Evolutionary conservation across 2,113 vertebrate species (phyloP).

Genomic region (Pionites leucogaster): DNA sequence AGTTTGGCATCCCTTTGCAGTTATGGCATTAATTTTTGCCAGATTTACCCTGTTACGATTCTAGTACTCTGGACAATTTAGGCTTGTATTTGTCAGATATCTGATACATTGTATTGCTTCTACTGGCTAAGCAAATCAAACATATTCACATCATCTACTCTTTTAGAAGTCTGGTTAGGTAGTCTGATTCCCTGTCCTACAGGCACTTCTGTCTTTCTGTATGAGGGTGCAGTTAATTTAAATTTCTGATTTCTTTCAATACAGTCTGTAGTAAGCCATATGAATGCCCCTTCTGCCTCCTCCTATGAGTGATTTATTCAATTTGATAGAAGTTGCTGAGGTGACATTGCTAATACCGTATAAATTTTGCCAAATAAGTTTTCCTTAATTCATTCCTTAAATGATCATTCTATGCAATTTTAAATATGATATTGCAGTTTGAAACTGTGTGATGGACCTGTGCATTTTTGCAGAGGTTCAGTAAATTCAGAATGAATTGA

Average conservation of each 20-base stretch:
- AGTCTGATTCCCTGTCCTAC: neutral
- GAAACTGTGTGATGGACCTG: neutral
- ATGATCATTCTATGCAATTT: neutral
- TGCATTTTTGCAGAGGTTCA: neutral
- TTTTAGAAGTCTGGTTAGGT: neutral
- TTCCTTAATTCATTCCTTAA: neutral
- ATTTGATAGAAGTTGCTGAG: neutral
- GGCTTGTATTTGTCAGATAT: neutral
- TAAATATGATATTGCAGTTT: neutral
- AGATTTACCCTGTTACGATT: neutral
- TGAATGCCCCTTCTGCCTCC: neutral
- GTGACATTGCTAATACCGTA: neutral
- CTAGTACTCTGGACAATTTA: neutral
- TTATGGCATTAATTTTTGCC: neutral
- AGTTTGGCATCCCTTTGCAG: neutral
- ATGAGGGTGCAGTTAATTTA: neutral
- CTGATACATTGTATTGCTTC: neutral
- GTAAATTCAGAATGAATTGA: neutral
- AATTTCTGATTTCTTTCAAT: neutral
- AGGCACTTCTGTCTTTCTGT: neutral
- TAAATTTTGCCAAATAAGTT: neutral
- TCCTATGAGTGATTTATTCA: neutral
- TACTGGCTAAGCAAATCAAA: neutral
- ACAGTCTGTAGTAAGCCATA: neutral
- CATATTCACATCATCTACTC: neutral